phyloP scores from a whole-genome alignment of 1,140 invertebrate species.

The Apis florea region DNA sequence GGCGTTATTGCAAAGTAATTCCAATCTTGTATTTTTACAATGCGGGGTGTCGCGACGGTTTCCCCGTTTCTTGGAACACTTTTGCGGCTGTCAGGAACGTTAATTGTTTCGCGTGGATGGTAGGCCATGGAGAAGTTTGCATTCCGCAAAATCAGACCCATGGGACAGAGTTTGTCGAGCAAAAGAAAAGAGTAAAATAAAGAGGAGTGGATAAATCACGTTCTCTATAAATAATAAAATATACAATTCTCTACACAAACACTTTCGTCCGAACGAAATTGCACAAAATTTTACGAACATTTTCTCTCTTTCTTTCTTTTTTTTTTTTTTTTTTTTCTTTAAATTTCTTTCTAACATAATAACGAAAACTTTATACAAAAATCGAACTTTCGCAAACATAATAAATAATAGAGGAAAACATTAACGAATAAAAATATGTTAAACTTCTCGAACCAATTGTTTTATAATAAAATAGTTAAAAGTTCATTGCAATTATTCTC shows the following conservation, averaged over 20 bases:
- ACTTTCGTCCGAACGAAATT: background rate
- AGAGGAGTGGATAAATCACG: too few relatives aligned
- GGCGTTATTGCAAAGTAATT: conserved; percentile 21
- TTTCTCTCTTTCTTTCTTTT: too few relatives aligned
- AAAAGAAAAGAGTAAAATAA: conserved; percentile 16
- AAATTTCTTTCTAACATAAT: background rate
- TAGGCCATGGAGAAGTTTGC: conserved; percentile 55
- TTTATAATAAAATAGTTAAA: background rate
- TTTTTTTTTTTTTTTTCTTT: background rate
- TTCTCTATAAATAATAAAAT: too few relatives aligned
- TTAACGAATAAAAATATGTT: background rate
- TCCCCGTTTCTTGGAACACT: conserved; percentile 61
- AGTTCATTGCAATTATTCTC: background rate
- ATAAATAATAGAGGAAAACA: background rate
- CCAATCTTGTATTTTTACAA: conserved; percentile 26
- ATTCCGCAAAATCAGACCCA: conserved; percentile 61
- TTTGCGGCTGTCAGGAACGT: conserved; percentile 63
- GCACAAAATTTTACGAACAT: background rate
- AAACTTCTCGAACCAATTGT: background rate
- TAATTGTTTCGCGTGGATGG: conserved; percentile 61
- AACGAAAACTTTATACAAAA: background rate
- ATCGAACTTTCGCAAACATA: background rate
- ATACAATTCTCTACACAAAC: too few relatives aligned
- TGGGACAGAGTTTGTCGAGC: conserved; percentile 19
- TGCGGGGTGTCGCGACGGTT: conserved; percentile 48